Conservation (phyloP, 2,797 vertebrate genomes). For the Peromyscus melanophrys region DNA sequence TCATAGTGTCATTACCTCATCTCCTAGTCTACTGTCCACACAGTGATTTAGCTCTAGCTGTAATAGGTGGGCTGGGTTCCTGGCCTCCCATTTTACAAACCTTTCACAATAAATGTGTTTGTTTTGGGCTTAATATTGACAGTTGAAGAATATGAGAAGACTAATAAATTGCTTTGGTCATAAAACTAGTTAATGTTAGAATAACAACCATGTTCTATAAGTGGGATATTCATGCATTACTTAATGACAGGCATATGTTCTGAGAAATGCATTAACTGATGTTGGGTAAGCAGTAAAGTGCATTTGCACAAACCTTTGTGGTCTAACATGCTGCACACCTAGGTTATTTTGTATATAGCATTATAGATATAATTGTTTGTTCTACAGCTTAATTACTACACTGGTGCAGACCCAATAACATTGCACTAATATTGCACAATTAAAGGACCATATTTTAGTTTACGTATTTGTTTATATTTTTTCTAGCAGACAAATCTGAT, state of each 20-base stretch:
- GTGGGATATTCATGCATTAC: background rate
- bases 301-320: background rate
- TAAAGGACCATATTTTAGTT: slow-evolving; percentile 84
- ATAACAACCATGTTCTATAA: background rate
- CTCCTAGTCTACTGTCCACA: background rate
- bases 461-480: slow-evolving; percentile 64
- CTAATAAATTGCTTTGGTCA: slow-evolving; percentile 50
- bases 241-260: background rate
- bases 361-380: background rate
- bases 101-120: background rate
- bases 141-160: slow-evolving; percentile 6
- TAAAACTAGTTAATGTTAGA: slow-evolving; percentile 19
- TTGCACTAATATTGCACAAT: background rate
- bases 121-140: slow-evolving; percentile 17
- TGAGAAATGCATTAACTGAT: background rate
- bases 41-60: background rate
- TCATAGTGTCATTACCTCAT: background rate
- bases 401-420: background rate
- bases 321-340: background rate
- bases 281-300: background rate
- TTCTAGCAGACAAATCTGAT: slow-evolving; percentile 93
- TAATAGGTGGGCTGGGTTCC: background rate
- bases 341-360: background rate
- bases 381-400: background rate
- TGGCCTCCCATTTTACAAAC: background rate